Evolutionary conservation across 2,113 vertebrate genomes (phyloP).

Genomic region (Scomber scombrus): DNA sequence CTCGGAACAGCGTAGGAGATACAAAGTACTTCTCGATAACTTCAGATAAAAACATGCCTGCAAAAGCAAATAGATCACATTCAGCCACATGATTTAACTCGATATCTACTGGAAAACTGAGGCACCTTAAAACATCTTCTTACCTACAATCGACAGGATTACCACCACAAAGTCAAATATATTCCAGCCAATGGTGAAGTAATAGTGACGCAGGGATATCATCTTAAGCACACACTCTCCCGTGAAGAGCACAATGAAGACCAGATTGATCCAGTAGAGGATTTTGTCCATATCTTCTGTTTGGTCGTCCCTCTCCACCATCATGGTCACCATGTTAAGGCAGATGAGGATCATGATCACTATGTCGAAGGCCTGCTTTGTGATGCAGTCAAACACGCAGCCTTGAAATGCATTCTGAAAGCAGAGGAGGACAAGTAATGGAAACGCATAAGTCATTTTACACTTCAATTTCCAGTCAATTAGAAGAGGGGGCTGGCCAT

Average conservation of each 20-base stretch:
- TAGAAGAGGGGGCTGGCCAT: too few relatives aligned
- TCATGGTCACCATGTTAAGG: constrained; percentile 99
- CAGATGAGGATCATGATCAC: constrained; percentile 99
- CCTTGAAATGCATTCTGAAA: constrained; percentile 96
- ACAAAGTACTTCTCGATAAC: constrained; percentile 96
- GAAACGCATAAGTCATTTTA: not conserved
- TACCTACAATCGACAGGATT: constrained; percentile 98
- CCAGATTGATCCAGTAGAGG: constrained; percentile 94
- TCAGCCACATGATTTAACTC: not conserved
- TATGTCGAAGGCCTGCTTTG: constrained; percentile 97
- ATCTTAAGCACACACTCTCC: constrained; percentile 95
- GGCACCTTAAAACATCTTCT: constrained; percentile 63
- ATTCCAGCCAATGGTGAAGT: constrained; percentile 98
- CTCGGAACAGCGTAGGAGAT: constrained; percentile 95
- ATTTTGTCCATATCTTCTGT: constrained; percentile 88
- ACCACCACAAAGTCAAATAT: constrained; percentile 99
- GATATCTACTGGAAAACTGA: not conserved
- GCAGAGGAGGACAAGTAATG: constrained; percentile 14
- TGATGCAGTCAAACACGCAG: constrained; percentile 96
- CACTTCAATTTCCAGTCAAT: too few relatives aligned
- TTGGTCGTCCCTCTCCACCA: constrained; percentile 98
- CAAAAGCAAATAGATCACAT: not conserved
- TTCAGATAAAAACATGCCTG: constrained; percentile 96
- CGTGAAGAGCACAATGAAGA: constrained; percentile 97
- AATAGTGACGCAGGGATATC: constrained; percentile 95